Base-by-base conservation (phyloP, 2,888 invertebrate genomes). In the Acronicta psi region DNA sequence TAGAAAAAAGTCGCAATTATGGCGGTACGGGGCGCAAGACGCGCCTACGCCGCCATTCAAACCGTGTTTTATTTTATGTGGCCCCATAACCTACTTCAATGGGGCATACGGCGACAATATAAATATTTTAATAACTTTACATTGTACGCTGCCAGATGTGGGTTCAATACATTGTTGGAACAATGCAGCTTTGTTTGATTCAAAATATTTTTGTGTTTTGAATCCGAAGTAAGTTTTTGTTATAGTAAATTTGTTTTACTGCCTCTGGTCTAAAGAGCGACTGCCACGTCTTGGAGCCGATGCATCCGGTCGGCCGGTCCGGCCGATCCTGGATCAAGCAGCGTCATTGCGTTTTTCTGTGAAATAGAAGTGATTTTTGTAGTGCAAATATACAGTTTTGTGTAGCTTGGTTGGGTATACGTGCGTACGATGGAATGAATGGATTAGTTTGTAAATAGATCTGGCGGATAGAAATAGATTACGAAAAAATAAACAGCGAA, bases 51-150 rank as follows among this genome's bases (percentile, higher is more conserved):
- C 13, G 38, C 9, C 43, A 61, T 59, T 56, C 51, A 37, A 60
- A 68, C 56, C 51, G 63, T 55, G 54, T 70, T 76, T 70, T 72
- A 72, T 82, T 77, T 71, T 68, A 78, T 62, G 67, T 62, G 77
- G 17, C 73, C 83, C 65, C 75, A 29, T 82, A 79, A 84, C 85
- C 84, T 67, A 82, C 66, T 80, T 82, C 42, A 57, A 68, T 66
- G 67, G 50, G 47, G 60, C 69, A 75, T 69, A 64, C 70, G 52
- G 52, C 60, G 62, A 71, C 74, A 72, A 58, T 64, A 74, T 74
- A 75, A 75, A 78, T 77, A 80, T 80, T 78, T 79, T 77, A 80
- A 79, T 77, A 77, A 69, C 73, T 69, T 70, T 60, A 66, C 69
- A 70, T 50, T 68, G 58, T 68, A 64, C 42, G 23, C 37, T 36